Conservation (phyloP, 2,113 vertebrate species). For the Phoxinus phoxinus region DNA sequence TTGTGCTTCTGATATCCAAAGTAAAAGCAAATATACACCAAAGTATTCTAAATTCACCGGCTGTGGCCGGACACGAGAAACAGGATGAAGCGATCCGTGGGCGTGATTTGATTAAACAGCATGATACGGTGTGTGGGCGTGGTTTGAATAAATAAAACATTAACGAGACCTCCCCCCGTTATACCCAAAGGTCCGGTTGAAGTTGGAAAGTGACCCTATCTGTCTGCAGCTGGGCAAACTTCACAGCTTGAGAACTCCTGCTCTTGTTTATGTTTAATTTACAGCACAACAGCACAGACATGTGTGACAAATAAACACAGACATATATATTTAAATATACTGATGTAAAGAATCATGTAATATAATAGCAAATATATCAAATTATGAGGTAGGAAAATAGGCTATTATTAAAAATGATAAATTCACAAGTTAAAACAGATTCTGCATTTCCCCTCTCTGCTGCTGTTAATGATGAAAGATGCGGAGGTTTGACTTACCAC, state of each 20-base stretch:
- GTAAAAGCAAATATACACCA: neutral
- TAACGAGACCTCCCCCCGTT: neutral
- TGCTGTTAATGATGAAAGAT: neutral
- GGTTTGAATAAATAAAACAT: conserved; percentile 12
- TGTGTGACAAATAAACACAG: conserved; percentile 35
- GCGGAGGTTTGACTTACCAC: conserved; percentile 73
- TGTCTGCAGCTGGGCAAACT: conserved; percentile 57
- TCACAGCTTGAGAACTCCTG: conserved; percentile 46
- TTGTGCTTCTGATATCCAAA: neutral
- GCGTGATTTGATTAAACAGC: conserved; percentile 36
- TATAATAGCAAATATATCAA: neutral
- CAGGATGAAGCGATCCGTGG: conserved; percentile 43
- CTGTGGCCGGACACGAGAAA: conserved; percentile 41
- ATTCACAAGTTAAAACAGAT: neutral
- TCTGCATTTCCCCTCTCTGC: neutral
- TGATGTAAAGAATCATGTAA: neutral
- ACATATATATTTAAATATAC: neutral
- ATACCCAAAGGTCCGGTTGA: conserved; percentile 13
- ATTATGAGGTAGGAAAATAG: neutral
- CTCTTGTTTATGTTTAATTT: conserved; percentile 42
- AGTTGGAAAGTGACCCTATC: conserved; percentile 28
- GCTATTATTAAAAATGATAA: neutral
- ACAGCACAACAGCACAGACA: conserved; percentile 30
- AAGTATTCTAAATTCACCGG: neutral
- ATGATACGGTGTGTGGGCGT: conserved; percentile 18